Conservation (phyloP, 2,113 vertebrate genomes). For the Tympanuchus pallidicinctus region DNA sequence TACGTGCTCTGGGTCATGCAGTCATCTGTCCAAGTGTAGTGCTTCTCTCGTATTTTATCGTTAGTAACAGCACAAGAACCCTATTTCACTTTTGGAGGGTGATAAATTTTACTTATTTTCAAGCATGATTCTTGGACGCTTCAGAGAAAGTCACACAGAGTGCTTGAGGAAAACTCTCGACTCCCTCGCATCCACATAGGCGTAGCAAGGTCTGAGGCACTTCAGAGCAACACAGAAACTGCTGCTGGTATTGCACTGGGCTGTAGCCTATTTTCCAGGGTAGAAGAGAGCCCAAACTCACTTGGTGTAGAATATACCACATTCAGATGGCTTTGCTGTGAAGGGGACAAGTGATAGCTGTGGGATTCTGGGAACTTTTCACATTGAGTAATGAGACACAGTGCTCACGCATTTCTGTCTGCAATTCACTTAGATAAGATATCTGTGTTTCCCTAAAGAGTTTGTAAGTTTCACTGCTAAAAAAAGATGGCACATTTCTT, state of each 20-base stretch:
- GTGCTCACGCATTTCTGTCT: conserved; percentile 43
- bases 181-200: neutral
- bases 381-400: conserved; percentile 48
- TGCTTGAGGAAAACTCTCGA: neutral
- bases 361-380: conserved; percentile 51
- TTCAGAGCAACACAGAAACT: neutral
- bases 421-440: conserved; percentile 29
- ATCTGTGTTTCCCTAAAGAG: conserved; percentile 55
- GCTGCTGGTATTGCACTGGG: neutral
- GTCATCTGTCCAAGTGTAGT: neutral
- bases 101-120: conserved; percentile 45
- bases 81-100: neutral
- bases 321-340: neutral
- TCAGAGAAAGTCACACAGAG: neutral
- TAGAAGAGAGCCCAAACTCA: neutral
- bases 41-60: conserved; percentile 37
- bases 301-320: neutral
- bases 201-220: neutral
- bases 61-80: neutral
- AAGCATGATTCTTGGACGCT: neutral
- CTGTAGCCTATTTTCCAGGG: neutral
- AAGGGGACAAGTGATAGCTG: conserved; percentile 34
- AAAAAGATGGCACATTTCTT: conserved; percentile 20
- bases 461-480: conserved; percentile 21
- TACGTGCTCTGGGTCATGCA: neutral